phyloP scores from a whole-genome alignment of 1,140 invertebrate genomes.

The Leptoteleia sp. region DNA sequence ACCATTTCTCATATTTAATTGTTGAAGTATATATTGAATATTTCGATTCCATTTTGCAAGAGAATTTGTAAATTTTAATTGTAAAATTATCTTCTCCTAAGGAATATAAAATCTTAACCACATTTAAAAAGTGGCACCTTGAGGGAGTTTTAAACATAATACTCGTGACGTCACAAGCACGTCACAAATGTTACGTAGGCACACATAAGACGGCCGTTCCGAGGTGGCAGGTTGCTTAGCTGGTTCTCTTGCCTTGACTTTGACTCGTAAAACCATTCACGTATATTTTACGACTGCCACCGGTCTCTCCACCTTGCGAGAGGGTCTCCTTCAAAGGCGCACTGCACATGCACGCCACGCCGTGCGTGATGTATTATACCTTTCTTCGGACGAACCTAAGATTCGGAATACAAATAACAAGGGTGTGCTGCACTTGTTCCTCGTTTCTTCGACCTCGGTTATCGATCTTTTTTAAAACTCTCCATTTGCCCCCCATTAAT shows the following conservation, averaged over 20 bases:
- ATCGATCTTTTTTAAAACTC: constrained; percentile 14
- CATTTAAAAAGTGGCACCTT: too few relatives aligned
- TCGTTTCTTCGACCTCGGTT: constrained; percentile 9
- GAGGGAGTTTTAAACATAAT: constrained; percentile 46
- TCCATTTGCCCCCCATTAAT: too few relatives aligned
- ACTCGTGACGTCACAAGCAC: constrained; percentile 65
- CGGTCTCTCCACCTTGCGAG: constrained; percentile 61
- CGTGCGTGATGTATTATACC: constrained; percentile 20
- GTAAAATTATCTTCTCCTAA: too few relatives aligned
- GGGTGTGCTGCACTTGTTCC: constrained; percentile 55
- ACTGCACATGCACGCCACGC: constrained; percentile 43
- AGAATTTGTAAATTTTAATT: too few relatives aligned
- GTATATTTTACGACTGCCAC: constrained; percentile 55
- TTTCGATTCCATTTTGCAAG: too few relatives aligned
- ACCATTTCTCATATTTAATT: too few relatives aligned
- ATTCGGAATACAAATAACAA: constrained; percentile 56
- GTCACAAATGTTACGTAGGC: constrained; percentile 61
- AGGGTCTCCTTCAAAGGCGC: constrained; percentile 63
- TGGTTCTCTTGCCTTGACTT: constrained; percentile 58
- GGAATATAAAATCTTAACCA: too few relatives aligned
- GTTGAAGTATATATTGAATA: too few relatives aligned
- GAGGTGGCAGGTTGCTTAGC: constrained; percentile 46
- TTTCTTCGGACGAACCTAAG: constrained; percentile 37
- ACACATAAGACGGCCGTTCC: constrained; percentile 40
- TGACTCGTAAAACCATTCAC: constrained; percentile 59